Conservation (phyloP, 2,113 vertebrate species). For the Petrocephalus microphthalmus region DNA sequence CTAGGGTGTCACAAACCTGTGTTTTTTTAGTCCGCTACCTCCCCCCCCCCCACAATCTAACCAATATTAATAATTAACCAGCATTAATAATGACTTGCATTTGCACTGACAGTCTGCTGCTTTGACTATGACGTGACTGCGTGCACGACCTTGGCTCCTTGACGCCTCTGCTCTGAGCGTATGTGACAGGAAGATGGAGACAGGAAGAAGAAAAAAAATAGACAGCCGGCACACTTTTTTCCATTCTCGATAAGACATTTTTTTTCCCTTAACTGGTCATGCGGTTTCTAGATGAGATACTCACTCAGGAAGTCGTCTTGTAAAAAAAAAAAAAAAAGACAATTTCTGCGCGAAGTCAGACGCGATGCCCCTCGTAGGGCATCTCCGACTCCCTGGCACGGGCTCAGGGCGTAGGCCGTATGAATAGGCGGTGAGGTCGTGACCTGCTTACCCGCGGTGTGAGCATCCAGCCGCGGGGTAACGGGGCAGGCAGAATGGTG, state of each 20-base stretch:
- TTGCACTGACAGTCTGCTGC: background rate
- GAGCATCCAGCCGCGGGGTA: background rate
- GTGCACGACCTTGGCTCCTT: background rate
- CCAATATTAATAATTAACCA: background rate
- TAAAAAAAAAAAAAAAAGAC: background rate
- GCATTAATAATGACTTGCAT: background rate
- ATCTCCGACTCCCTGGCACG: background rate
- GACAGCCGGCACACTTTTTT: background rate
- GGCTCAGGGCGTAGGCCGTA: background rate
- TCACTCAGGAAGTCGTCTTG: background rate
- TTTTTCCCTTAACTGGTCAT: too few species aligned
- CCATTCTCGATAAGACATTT: background rate
- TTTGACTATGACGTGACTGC: background rate
- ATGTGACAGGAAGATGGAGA: background rate
- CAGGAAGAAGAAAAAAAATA: constrained; percentile 11
- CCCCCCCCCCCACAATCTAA: background rate
- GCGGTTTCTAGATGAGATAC: background rate
- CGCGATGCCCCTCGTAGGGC: background rate
- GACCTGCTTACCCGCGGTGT: background rate
- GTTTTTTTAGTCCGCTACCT: background rate
- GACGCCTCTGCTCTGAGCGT: background rate
- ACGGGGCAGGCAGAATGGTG: background rate
- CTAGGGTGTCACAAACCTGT: background rate
- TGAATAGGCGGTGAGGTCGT: background rate
- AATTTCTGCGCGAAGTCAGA: background rate